Evolutionary conservation across 2,113 vertebrate species (phyloP).

Genomic region (Tachuris rubrigastra): DNA sequence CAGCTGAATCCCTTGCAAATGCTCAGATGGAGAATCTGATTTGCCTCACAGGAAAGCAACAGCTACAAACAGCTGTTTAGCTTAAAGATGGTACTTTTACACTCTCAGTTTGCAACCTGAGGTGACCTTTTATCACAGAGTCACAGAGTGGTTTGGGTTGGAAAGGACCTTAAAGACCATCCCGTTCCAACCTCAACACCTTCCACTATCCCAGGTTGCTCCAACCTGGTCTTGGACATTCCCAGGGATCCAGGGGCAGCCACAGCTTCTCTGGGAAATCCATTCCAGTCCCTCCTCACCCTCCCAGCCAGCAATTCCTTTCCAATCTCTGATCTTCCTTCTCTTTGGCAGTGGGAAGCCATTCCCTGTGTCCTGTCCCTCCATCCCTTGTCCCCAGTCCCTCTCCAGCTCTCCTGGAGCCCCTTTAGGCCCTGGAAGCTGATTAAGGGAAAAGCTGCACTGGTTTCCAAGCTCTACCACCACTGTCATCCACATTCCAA

Average conservation of each 20-base stretch:
- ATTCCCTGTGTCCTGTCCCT: not conserved
- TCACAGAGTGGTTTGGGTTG: not conserved
- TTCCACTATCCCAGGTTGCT: rapidly evolving
- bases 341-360: not conserved
- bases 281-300: not conserved
- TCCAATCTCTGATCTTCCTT: not conserved
- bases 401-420: not conserved
- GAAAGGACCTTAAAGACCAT: not conserved
- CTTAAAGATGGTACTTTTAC: not conserved
- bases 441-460: not conserved
- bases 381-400: not conserved
- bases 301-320: not conserved
- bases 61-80: not conserved
- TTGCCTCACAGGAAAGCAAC: not conserved
- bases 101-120: not conserved
- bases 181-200: not conserved
- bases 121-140: not conserved
- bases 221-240: not conserved
- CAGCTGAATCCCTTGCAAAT: not conserved
- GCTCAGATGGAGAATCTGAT: not conserved
- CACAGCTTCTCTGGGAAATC: not conserved
- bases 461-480: not conserved
- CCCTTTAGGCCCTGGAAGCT: rapidly evolving
- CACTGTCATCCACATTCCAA: not conserved
- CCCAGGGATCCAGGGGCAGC: not conserved